These are phyloP conservation scores for Ciconia maguari DNA, from an alignment of 2,113 vertebrate genomes.

Conservation along the genomic window DNA sequence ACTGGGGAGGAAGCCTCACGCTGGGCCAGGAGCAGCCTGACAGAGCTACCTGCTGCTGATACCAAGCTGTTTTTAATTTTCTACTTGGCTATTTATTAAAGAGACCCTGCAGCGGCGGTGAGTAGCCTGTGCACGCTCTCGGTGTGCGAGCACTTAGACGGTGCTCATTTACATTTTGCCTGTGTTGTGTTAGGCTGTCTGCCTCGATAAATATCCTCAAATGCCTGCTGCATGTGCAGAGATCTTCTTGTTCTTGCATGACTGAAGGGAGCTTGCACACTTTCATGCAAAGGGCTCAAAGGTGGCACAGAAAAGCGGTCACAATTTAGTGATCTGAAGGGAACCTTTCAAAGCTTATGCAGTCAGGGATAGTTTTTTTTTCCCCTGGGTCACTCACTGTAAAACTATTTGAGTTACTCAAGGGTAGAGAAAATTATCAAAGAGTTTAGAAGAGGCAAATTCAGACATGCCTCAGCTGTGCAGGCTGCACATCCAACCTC, in stretches of 20 bases:
- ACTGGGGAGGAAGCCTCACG: rapidly evolving
- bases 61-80: not conserved
- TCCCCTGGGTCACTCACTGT: not conserved
- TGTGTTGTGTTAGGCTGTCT: not conserved
- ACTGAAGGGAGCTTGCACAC: not conserved
- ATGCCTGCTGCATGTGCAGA: not conserved
- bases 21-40: not conserved
- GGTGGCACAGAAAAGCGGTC: not conserved
- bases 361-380: not conserved
- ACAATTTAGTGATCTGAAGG: not conserved
- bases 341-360: not conserved
- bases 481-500: not conserved
- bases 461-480: not conserved
- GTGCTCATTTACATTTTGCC: not conserved
- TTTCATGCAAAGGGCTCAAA: not conserved
- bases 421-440: not conserved
- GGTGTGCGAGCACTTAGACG: not conserved
- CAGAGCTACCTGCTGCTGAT: not conserved
- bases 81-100: not conserved
- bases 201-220: not conserved
- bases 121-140: rapidly evolving
- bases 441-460: slow-evolving; percentile 32
- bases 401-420: not conserved
- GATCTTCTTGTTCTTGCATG: not conserved
- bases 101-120: not conserved